Evolutionary conservation across 2,888 invertebrate genomes (phyloP).

Genomic region (Dicyrtoma fusca): DNA sequence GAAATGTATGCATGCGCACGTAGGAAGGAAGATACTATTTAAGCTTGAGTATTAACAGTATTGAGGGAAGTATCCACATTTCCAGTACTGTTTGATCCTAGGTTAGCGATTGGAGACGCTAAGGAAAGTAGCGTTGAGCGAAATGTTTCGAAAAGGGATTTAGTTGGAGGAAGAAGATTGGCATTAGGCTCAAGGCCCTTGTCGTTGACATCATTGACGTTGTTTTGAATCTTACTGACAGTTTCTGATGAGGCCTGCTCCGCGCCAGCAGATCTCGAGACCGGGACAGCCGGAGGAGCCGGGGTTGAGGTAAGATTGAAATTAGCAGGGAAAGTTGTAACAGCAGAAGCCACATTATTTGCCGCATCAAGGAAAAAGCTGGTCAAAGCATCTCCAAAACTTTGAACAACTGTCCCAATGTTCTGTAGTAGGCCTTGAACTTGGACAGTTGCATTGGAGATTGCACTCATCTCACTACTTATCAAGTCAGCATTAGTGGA

Average conservation of each 20-base stretch:
- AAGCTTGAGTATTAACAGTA: too few relatives aligned
- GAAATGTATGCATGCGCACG: too few relatives aligned
- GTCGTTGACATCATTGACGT: neutral
- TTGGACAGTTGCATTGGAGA: neutral
- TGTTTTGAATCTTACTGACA: neutral
- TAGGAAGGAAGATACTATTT: too few relatives aligned
- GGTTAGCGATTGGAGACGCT: too few relatives aligned
- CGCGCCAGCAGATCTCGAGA: too few relatives aligned
- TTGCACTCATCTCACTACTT: too few relatives aligned
- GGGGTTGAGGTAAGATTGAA: neutral
- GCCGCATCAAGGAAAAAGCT: slow-evolving; percentile 18
- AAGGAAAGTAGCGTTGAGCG: neutral
- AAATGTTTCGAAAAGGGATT: neutral
- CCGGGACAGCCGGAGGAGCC: neutral
- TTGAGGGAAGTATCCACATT: too few relatives aligned
- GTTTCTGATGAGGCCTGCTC: too few relatives aligned
- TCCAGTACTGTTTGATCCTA: too few relatives aligned
- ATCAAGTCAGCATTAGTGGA: neutral
- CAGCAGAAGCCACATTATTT: slow-evolving; percentile 6
- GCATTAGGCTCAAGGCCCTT: neutral
- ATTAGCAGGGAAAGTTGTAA: slow-evolving; percentile 11
- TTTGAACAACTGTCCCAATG: slow-evolving; percentile 33
- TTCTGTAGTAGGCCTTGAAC: slow-evolving; percentile 26
- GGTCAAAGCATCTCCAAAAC: slow-evolving; percentile 30
- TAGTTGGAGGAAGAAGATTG: neutral